Conservation (phyloP, 2,888 invertebrate species). For the Byasa hedistus region DNA sequence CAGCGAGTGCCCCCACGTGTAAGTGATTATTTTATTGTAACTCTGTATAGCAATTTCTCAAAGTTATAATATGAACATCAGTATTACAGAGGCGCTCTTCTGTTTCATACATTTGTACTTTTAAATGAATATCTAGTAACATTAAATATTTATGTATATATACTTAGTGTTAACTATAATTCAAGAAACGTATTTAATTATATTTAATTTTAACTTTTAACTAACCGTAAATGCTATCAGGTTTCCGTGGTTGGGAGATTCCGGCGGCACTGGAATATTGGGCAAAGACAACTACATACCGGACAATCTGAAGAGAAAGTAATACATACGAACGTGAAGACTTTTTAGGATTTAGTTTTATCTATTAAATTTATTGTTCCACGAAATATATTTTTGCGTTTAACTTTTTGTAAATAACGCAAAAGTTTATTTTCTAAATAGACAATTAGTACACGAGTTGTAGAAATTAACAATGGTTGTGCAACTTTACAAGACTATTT, state of each 20-base stretch:
- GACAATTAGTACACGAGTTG: constrained; percentile 1
- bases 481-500: constrained; percentile 6
- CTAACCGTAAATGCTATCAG: neutral
- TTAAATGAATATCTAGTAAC: no score
- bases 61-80: neutral
- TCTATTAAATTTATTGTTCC: constrained; percentile 31
- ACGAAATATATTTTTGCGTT: constrained; percentile 24
- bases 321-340: constrained; percentile 36
- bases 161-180: no score
- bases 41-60: neutral
- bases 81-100: no score
- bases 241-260: constrained; percentile 94
- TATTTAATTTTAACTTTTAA: no score
- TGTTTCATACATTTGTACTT: no score
- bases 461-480: constrained; percentile 22
- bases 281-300: constrained; percentile 90
- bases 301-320: constrained; percentile 80
- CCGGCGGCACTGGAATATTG: constrained; percentile 89
- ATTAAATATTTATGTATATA: no score
- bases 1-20: constrained; percentile 89
- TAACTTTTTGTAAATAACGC: constrained; percentile 8
- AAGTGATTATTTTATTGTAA: constrained; percentile 41
- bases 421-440: constrained; percentile 11
- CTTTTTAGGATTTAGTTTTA: constrained; percentile 25
- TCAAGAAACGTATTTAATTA: no score